A percentile compares a stretch with the other conserved stretches of the same genome.
Evolutionary conservation across 2,113 vertebrate genomes (phyloP).

Genomic region (Lanius collurio): DNA sequence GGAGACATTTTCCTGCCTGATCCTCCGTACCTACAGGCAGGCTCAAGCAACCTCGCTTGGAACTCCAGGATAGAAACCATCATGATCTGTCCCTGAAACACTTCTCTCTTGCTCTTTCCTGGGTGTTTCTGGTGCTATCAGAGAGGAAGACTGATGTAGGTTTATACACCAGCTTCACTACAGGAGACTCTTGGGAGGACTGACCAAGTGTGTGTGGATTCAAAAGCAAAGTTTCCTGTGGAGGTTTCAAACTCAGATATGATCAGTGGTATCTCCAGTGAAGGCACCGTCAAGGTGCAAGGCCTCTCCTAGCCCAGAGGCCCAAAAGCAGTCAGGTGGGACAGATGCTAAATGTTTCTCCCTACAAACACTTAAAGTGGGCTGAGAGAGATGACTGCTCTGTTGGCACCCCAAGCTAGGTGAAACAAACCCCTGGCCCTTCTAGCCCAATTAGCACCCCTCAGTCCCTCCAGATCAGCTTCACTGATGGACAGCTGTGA

Average conservation of each 20-base stretch:
- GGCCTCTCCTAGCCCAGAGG: background rate
- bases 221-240: fast-evolving
- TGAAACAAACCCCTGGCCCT: background rate
- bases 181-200: background rate
- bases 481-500: background rate
- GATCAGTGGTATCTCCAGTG: background rate
- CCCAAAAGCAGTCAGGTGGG: background rate
- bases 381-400: background rate
- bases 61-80: background rate
- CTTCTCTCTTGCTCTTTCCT: background rate
- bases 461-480: background rate
- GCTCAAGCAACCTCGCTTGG: background rate
- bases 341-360: background rate
- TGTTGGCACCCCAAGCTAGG: background rate
- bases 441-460: background rate
- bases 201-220: background rate
- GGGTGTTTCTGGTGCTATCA: background rate
- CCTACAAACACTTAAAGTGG: background rate
- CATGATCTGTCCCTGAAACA: background rate
- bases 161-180: background rate
- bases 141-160: background rate
- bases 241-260: background rate
- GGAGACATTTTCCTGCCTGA: background rate
- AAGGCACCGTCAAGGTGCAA: background rate
- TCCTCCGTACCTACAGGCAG: background rate